Percentiles rank a stretch among this genome's conserved stretches.
Evolutionary conservation across 2,888 invertebrate species (phyloP).

Genomic region (Cantharis rufa): DNA sequence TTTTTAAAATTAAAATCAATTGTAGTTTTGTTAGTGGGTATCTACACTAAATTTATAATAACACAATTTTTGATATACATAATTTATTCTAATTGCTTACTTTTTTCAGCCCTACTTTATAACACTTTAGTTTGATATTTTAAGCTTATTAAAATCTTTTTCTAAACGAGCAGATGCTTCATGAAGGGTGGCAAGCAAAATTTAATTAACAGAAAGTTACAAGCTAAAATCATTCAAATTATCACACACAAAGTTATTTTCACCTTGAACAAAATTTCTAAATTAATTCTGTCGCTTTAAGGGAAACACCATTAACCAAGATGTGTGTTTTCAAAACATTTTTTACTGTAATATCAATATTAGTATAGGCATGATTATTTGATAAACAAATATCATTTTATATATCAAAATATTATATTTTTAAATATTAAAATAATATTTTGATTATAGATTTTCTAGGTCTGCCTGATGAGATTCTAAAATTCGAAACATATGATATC

Average conservation of each 20-base stretch:
- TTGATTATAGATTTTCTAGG: too few relatives aligned
- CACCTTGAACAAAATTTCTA: not conserved
- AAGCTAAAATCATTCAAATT: not conserved
- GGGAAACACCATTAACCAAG: not conserved
- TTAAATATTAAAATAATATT: too few relatives aligned
- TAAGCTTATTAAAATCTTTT: not conserved
- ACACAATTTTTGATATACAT: too few relatives aligned
- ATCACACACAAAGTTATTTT: not conserved
- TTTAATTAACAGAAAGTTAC: not conserved
- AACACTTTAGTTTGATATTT: not conserved
- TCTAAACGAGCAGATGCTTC: not conserved
- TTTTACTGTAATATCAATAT: not conserved
- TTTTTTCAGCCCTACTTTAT: not conserved
- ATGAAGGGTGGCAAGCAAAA: not conserved
- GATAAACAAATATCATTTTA: too few relatives aligned
- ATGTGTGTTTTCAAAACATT: not conserved
- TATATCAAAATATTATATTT: too few relatives aligned
- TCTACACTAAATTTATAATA: too few relatives aligned
- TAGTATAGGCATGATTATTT: too few relatives aligned
- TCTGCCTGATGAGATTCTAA: too few relatives aligned
- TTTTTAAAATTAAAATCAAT: not conserved
- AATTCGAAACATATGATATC: too few relatives aligned
- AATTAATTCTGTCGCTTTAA: not conserved
- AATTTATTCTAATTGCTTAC: too few relatives aligned
- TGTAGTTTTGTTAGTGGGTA: not conserved